These are phyloP conservation scores for Scatophagus argus DNA, from an alignment of 2,113 vertebrate genomes.

Conservation along the genomic window DNA sequence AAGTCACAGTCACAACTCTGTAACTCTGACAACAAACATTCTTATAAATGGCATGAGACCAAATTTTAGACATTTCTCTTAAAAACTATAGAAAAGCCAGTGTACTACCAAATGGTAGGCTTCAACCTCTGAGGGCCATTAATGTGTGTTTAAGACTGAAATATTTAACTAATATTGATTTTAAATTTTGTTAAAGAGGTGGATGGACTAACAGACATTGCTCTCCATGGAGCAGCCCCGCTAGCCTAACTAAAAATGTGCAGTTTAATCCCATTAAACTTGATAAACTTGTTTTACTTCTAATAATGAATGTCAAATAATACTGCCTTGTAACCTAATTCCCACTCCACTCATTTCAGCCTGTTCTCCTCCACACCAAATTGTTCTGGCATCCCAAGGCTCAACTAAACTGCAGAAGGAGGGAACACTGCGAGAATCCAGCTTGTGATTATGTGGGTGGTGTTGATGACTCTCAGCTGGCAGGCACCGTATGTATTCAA, in stretches of 20 bases:
- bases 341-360: conserved; percentile 32
- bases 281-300: conserved; percentile 31
- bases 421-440: conserved; percentile 35
- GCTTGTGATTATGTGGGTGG: conserved; percentile 61
- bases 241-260: background rate
- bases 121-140: background rate
- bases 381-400: conserved; percentile 43
- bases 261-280: conserved; percentile 38
- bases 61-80: no score
- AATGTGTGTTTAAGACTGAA: background rate
- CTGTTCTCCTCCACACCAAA: conserved; percentile 35
- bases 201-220: background rate
- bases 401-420: conserved; percentile 46
- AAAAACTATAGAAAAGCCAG: background rate
- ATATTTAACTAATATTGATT: no score
- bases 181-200: no score
- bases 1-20: background rate
- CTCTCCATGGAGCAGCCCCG: background rate
- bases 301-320: conserved; percentile 19
- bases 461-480: conserved; percentile 68
- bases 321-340: conserved; percentile 9
- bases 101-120: background rate
- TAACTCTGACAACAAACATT: background rate
- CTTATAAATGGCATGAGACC: no score
- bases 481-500: conserved; percentile 54